These are phyloP conservation scores for Leptopilina syphax DNA, from an alignment of 2,888 invertebrate genomes.

Conservation along the genomic window DNA sequence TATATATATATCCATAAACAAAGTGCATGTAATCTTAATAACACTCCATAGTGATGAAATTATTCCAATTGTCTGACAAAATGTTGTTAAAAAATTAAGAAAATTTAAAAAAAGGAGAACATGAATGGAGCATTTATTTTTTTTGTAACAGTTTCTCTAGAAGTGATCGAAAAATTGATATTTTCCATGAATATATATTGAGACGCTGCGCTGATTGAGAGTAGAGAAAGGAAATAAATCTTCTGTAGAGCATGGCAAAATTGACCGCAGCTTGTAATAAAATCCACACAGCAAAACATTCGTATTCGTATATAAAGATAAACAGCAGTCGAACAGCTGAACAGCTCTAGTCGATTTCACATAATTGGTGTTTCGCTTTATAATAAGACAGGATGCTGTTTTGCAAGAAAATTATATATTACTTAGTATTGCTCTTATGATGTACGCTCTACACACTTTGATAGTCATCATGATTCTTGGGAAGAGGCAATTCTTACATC, in stretches of 20 bases:
- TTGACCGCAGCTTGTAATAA: background rate
- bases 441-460: background rate
- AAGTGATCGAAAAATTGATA: background rate
- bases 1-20: too few relatives aligned
- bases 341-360: slow-evolving; percentile 24
- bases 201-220: too few relatives aligned
- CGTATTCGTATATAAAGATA: background rate
- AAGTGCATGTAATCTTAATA: too few relatives aligned
- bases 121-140: too few relatives aligned
- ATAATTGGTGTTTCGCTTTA: slow-evolving; percentile 29
- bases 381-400: slow-evolving; percentile 29
- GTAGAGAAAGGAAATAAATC: slow-evolving; percentile 34
- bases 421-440: slow-evolving; percentile 6
- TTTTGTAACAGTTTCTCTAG: background rate
- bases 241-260: slow-evolving; percentile 21
- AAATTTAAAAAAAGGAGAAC: too few relatives aligned
- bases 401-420: slow-evolving; percentile 33
- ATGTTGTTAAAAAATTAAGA: too few relatives aligned
- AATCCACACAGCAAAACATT: slow-evolving; percentile 16
- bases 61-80: too few relatives aligned
- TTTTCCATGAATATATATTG: background rate
- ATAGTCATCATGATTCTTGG: background rate
- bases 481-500: background rate
- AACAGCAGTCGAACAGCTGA: background rate
- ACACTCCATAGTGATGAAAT: too few relatives aligned